Base-by-base conservation (phyloP, 2,113 vertebrate species). In the Cynocephalus volans region DNA sequence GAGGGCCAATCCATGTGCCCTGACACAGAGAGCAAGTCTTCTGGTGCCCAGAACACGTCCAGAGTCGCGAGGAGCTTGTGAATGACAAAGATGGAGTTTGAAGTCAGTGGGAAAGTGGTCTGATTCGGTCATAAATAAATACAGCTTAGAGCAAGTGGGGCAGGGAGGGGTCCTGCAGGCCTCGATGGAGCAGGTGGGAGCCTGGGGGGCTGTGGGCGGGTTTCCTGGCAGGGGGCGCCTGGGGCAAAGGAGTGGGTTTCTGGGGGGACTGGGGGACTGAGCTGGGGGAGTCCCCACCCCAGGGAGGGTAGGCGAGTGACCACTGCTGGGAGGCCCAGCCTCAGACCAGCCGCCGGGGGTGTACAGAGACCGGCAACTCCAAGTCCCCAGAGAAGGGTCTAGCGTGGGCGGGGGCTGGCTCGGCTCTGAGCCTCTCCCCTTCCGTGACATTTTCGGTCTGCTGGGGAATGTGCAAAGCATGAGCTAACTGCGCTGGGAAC, bases 201-300 rank as follows among this genome's bases (percentile, higher is more conserved):
- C 41, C 41, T 41, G 41, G 41, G 41, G 41, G n/a, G n/a, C n/a
- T n/a, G n/a, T n/a, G n/a, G n/a, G n/a, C n/a, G n/a, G n/a, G n/a
- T n/a, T n/a, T n/a, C n/a, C n/a, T 60, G 77, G 14, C 10, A 41
- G 62, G 48, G 24, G 86, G 60, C n/a, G 10, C 13, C 19, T 6
- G 11, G 18, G 54, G 8, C 41, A 6, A 23, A 14, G 65, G 13
- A 10, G 11, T 56, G 56, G 50, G 56, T 15, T 11, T 21, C 52
- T 4, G 8, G n/a, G 28, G 15, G n/a, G 13, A 5, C 15, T 1
- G 0, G 15, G 54, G 48, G 26, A 64, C 36, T 0, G 8, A n/a
- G 76, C 14, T n/a, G 36, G 10, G 31, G 21, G 21, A 45, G 41
- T 0, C 11, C 33, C 58, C 41, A 41, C 41, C 41, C 41, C 41